Evolutionary conservation across 1,140 invertebrate genomes (phyloP).

Genomic region (Hestina assimilis): DNA sequence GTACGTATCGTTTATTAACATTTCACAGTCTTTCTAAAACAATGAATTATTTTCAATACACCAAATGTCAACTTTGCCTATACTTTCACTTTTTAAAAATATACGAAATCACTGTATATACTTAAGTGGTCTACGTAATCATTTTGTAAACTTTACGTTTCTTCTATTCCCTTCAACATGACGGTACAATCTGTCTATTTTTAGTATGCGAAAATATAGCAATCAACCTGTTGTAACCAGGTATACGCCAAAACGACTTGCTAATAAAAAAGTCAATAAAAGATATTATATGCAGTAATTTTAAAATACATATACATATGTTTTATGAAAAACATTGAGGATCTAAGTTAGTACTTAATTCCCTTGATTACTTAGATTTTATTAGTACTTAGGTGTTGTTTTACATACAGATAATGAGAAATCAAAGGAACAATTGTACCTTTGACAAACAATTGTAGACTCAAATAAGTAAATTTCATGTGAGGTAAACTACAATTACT

Average conservation of each 20-base stretch:
- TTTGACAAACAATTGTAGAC: too few species aligned
- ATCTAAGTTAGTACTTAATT: too few species aligned
- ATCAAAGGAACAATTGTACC: too few species aligned
- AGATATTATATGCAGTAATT: not conserved
- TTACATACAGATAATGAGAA: too few species aligned
- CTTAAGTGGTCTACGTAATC: slow-evolving; percentile 23
- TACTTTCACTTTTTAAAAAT: slow-evolving; percentile 42
- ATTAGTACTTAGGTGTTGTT: too few species aligned
- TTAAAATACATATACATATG: too few species aligned
- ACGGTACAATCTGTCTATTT: slow-evolving; percentile 32
- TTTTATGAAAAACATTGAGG: too few species aligned
- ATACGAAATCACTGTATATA: slow-evolving; percentile 16
- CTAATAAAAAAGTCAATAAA: slow-evolving; percentile 1
- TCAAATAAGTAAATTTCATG: too few species aligned
- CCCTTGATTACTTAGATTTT: too few species aligned
- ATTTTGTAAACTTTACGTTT: slow-evolving; percentile 10
- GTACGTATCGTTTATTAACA: slow-evolving; percentile 10
- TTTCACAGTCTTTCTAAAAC: not conserved
- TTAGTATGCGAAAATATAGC: slow-evolving; percentile 32
- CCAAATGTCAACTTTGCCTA: slow-evolving; percentile 29
- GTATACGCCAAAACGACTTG: slow-evolving; percentile 5
- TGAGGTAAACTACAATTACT: too few species aligned
- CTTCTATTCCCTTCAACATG: slow-evolving; percentile 10
- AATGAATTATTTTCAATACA: slow-evolving; percentile 20
- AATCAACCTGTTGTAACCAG: slow-evolving; percentile 33